phyloP scores from a whole-genome alignment of 2,888 invertebrate species.

The Caenorhabditis sp. region DNA sequence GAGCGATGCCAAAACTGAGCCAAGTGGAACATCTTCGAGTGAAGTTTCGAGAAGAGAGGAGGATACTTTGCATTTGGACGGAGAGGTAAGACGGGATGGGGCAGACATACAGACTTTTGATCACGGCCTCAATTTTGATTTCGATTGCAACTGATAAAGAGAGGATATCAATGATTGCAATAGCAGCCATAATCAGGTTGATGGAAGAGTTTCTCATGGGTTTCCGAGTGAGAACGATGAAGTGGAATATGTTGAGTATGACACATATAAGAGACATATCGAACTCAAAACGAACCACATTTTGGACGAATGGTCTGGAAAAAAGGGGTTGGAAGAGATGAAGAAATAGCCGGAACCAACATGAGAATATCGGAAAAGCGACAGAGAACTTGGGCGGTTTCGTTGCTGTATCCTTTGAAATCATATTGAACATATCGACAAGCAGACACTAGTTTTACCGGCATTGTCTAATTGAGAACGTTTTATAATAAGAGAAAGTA shows the following conservation, averaged over 20 bases:
- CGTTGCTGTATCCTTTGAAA: neutral
- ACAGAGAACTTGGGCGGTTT: neutral
- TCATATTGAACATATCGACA: neutral
- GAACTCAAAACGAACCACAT: neutral
- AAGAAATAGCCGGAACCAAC: neutral
- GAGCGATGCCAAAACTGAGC: slow-evolving; percentile 24
- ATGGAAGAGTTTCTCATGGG: slow-evolving; percentile 29
- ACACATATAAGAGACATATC: slow-evolving; percentile 2
- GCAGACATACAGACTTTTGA: neutral
- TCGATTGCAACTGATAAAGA: slow-evolving; percentile 11
- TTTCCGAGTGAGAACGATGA: slow-evolving; percentile 9
- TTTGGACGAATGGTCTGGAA: neutral
- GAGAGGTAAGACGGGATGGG: neutral
- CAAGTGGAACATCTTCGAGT: slow-evolving; percentile 24
- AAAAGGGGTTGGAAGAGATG: neutral
- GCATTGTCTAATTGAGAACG: neutral
- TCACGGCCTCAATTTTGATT: neutral
- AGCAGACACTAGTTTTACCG: neutral
- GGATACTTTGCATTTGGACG: neutral
- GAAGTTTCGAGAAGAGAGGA: neutral
- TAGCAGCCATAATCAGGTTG: slow-evolving; percentile 7
- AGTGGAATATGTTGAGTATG: slow-evolving; percentile 18
- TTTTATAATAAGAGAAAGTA: no score
- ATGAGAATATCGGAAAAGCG: neutral
- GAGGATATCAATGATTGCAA: slow-evolving; percentile 5